Percentiles rank a stretch among this genome's conserved stretches.
These are phyloP conservation scores for Epinephelus moara DNA, from an alignment of 2,113 vertebrate species.

Conservation along the genomic window DNA sequence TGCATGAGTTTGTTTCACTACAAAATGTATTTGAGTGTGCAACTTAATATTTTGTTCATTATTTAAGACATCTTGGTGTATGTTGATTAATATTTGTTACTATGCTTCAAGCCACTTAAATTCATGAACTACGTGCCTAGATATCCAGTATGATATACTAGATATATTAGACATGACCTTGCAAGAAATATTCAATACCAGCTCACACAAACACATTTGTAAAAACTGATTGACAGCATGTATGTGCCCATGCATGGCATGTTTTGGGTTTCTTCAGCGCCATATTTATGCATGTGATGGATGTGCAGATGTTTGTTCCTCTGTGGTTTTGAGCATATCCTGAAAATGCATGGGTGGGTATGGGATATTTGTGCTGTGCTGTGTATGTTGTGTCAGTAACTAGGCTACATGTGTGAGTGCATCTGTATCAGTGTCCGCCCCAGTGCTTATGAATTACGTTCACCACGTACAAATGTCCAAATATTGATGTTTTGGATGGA, in stretches of 20 bases:
- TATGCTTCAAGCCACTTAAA: background rate
- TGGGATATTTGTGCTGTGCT: background rate
- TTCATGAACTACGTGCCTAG: background rate
- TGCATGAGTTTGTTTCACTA: background rate
- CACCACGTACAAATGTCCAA: constrained; percentile 51
- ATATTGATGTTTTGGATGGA: constrained; percentile 61
- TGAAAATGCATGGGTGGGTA: constrained; percentile 24
- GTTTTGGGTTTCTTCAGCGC: constrained; percentile 25
- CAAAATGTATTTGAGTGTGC: background rate
- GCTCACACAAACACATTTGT: constrained; percentile 9
- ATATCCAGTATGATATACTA: background rate
- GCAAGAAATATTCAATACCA: background rate
- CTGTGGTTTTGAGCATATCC: constrained; percentile 10
- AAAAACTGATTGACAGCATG: constrained; percentile 2
- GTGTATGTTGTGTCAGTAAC: background rate
- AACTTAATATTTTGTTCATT: background rate
- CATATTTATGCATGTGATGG: constrained; percentile 48
- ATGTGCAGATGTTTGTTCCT: constrained; percentile 30
- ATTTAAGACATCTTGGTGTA: background rate
- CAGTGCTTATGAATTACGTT: constrained; percentile 16
- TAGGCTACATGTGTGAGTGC: constrained; percentile 12
- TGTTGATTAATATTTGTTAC: background rate
- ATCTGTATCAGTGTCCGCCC: constrained; percentile 22
- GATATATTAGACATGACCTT: background rate
- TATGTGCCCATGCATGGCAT: constrained; percentile 57